These are phyloP conservation scores for Puffinus mauretanicus DNA, from an alignment of 2,113 vertebrate species.

Conservation along the genomic window DNA sequence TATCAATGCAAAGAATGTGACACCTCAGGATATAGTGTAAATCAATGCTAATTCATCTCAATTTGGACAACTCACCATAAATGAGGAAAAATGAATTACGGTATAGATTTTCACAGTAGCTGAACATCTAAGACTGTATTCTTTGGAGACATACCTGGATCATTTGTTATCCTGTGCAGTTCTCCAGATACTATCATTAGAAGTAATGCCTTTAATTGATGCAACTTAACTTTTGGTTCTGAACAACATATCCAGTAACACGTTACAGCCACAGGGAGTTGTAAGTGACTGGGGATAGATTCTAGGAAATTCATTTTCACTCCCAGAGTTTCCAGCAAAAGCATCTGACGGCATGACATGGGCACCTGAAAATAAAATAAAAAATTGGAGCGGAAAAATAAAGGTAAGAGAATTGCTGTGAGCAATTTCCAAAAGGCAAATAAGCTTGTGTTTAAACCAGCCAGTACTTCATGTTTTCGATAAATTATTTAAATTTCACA, in stretches of 20 bases:
- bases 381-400: not conserved
- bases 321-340: constrained; percentile 78
- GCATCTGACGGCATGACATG: constrained; percentile 14
- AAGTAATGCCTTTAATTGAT: constrained; percentile 81
- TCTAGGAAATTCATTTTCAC: constrained; percentile 60
- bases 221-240: constrained; percentile 62
- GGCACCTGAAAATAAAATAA: constrained; percentile 63
- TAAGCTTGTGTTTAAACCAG: not conserved
- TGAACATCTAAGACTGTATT: not conserved
- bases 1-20: not conserved
- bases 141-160: constrained; percentile 58
- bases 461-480: not conserved
- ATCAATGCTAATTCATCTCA: not conserved
- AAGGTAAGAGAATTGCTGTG: not conserved
- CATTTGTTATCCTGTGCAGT: constrained; percentile 2
- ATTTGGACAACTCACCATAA: not conserved
- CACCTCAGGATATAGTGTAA: not conserved
- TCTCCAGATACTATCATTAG: constrained; percentile 75
- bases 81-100: not conserved
- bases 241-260: constrained; percentile 79
- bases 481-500: not conserved
- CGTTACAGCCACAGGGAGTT: constrained; percentile 74
- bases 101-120: not conserved
- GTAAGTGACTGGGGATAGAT: constrained; percentile 65
- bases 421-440: not conserved